These are phyloP conservation scores for Orientallactaga bullata DNA, from an alignment of 2,113 vertebrate species.

Conservation along the genomic window DNA sequence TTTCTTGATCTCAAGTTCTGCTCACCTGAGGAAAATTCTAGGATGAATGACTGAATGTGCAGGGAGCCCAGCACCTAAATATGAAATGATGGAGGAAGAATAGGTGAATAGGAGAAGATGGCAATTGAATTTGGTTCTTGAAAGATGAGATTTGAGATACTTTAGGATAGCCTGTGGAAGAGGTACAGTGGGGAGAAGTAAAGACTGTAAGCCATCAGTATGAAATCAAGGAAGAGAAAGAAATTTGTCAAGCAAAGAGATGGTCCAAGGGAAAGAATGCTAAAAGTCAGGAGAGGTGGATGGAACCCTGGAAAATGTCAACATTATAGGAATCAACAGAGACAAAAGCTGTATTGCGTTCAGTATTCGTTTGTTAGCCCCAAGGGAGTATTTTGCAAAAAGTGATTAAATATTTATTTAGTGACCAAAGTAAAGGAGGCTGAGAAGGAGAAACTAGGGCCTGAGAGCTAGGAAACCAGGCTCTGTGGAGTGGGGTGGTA, in stretches of 20 bases:
- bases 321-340: neutral
- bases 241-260: neutral
- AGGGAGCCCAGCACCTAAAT: neutral
- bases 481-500: neutral
- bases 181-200: neutral
- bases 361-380: neutral
- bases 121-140: neutral
- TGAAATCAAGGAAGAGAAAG: neutral
- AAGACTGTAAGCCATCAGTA: neutral
- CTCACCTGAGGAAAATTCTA: neutral
- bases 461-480: neutral
- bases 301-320: neutral
- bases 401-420: slow-evolving; percentile 4
- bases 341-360: neutral
- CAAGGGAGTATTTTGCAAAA: neutral
- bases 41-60: neutral
- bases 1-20: neutral
- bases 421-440: neutral
- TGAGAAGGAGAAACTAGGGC: neutral
- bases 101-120: neutral
- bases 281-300: neutral
- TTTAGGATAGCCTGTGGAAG: neutral
- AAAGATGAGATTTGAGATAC: neutral
- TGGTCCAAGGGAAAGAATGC: neutral
- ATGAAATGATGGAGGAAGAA: neutral